Percentiles rank a stretch among this genome's conserved stretches.
Evolutionary conservation across 2,888 invertebrate species (phyloP).

Genomic region (Mythimna loreyi): DNA sequence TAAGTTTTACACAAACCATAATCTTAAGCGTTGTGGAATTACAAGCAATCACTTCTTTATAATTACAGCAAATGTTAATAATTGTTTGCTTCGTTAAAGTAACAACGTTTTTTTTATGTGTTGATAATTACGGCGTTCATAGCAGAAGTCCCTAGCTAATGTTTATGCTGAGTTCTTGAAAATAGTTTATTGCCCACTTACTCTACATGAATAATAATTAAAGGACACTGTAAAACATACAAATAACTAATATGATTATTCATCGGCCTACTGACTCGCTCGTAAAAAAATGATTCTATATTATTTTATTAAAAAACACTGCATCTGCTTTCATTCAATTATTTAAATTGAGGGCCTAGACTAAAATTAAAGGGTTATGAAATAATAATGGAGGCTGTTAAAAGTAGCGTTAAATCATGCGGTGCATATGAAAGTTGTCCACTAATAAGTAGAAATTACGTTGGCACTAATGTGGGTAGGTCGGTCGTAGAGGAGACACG

Average conservation of each 20-base stretch:
- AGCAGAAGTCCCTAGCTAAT: constrained; percentile 35
- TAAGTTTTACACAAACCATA: constrained; percentile 58
- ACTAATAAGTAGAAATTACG: constrained; percentile 42
- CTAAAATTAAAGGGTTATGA: not conserved
- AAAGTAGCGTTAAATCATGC: constrained; percentile 18
- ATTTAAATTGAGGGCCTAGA: not conserved
- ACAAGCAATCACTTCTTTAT: constrained; percentile 50
- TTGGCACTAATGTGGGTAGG: constrained; percentile 46
- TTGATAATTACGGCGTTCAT: constrained; percentile 51
- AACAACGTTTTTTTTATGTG: constrained; percentile 59
- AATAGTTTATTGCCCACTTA: constrained; percentile 49
- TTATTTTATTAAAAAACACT: constrained; percentile 19
- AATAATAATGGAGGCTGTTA: constrained; percentile 6
- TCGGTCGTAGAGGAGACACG: constrained; percentile 35
- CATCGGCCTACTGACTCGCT: constrained; percentile 7
- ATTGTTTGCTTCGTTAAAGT: constrained; percentile 63
- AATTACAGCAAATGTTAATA: constrained; percentile 57
- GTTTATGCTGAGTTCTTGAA: constrained; percentile 42
- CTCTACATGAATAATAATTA: constrained; percentile 41
- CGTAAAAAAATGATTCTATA: constrained; percentile 5
- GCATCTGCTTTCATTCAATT: constrained; percentile 5
- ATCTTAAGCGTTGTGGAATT: constrained; percentile 63
- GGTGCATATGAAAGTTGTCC: constrained; percentile 36
- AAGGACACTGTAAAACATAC: constrained; percentile 34
- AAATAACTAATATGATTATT: constrained; percentile 24